These are phyloP conservation scores for Leptogaster cylindrica DNA, from an alignment of 2,888 invertebrate species.

Conservation along the genomic window DNA sequence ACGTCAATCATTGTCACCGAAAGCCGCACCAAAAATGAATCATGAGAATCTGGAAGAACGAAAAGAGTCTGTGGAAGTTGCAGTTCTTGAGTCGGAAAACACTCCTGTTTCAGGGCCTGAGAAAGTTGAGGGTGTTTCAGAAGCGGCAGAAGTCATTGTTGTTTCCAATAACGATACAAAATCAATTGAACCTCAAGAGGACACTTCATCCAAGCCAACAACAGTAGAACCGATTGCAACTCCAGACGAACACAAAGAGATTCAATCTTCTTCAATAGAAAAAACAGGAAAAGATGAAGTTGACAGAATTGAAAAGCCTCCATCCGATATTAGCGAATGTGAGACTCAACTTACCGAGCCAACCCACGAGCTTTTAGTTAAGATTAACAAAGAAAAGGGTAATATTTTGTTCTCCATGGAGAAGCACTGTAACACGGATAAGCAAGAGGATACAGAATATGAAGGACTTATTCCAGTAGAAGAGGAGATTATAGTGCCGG, in stretches of 20 bases:
- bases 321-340: background rate
- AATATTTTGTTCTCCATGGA: constrained; percentile 41
- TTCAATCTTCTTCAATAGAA: background rate
- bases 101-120: background rate
- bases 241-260: constrained; percentile 37
- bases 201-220: constrained; percentile 51
- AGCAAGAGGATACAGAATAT: constrained; percentile 15
- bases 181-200: constrained; percentile 48
- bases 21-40: background rate
- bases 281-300: background rate
- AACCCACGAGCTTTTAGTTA: constrained; percentile 24
- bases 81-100: background rate
- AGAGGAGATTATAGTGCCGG: constrained; percentile 47
- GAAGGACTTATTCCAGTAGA: constrained; percentile 46
- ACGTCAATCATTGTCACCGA: constrained; percentile 36
- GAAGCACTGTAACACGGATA: constrained; percentile 22
- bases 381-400: constrained; percentile 42
- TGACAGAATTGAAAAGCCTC: background rate
- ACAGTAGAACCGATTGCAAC: constrained; percentile 50
- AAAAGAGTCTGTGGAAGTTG: background rate
- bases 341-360: constrained; percentile 11
- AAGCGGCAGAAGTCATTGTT: background rate
- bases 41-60: background rate
- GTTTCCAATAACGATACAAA: constrained; percentile 33
- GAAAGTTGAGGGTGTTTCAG: background rate